Conservation (phyloP, 2,113 vertebrate genomes). For the Daphoenositta chrysoptera region DNA sequence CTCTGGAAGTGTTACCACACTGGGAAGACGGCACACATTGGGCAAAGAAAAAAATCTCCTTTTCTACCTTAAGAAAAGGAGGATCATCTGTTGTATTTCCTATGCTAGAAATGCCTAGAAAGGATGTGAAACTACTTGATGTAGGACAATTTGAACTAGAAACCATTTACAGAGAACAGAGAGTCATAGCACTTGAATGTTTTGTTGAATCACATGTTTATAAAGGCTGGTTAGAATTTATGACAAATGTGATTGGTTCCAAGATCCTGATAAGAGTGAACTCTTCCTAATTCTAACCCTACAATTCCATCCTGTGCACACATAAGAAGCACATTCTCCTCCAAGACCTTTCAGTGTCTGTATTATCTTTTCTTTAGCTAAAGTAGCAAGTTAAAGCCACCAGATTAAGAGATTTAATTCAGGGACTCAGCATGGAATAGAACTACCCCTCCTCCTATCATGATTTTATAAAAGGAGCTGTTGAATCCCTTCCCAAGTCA, state of each 20-base stretch:
- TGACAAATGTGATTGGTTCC: background rate
- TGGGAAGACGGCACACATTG: accelerated
- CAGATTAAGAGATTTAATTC: background rate
- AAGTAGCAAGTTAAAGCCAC: background rate
- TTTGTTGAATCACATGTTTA: background rate
- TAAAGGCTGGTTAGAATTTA: background rate
- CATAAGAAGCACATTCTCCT: accelerated
- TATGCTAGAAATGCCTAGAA: background rate
- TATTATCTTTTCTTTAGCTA: background rate
- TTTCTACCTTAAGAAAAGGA: background rate
- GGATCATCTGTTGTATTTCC: background rate
- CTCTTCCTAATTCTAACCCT: background rate
- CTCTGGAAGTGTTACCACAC: background rate
- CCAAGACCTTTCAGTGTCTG: background rate
- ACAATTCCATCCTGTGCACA: background rate
- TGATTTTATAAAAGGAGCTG: background rate
- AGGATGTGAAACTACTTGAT: background rate
- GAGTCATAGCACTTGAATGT: background rate
- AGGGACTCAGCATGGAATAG: background rate
- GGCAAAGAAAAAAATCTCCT: background rate
- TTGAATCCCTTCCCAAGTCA: background rate
- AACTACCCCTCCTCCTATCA: background rate
- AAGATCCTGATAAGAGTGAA: background rate
- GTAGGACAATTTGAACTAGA: background rate
- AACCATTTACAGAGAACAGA: background rate